Evolutionary conservation across 2,113 vertebrate genomes (phyloP), one percentile per base, ranked within the genome.

Genomic region (Corythornis madagascariensis): DNA sequence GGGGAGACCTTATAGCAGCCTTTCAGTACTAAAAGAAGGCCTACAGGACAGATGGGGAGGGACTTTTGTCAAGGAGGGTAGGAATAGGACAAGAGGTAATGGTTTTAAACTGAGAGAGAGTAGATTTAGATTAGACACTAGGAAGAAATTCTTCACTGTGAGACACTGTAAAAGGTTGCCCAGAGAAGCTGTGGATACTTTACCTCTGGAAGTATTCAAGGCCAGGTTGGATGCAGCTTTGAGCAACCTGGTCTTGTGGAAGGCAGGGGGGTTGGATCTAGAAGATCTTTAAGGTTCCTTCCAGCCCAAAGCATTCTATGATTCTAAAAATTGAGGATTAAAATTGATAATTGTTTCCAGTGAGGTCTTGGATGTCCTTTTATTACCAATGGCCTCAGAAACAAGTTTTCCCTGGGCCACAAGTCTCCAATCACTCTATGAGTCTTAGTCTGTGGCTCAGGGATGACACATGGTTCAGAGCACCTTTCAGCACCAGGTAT

Each of bases 361-460:
- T n/a, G 47, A 61, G 10, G 33, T 74, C 21, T 50, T 66, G 18
- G 20, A 28, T 50, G 18, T 11, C 7, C 4, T 87, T 77, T 66
- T 66, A 55, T 66, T 35, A 56, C 26, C 45, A 57, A 16, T 60
- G 45, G 16, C 15, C n/a, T 47, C 63, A 61, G 48, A 52, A 3
- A 28, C 2, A 59, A 61, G 6, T 63, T 42, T 29, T 28, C 31
- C 20, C n/a, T 18, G 20, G 33, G 33, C 4, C 22, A 48, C 38
- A 10, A 35, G 7, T 28, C 5, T 83, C 59, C 0, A 0, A 35
- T n/a, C 16, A 19, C 1, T 1, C 17, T 20, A 0, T 15, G 19
- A 74, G 61, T 45, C 52, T 28, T 48, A 22, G 20, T 6, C 48
- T 8, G 1, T 33, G 11, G 10, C 9, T 80, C 60, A 65, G 64